Evolutionary conservation across 2,113 vertebrate species (phyloP), one percentile per base, ranked within the genome.

Genomic region (Ardeotis arabs): DNA sequence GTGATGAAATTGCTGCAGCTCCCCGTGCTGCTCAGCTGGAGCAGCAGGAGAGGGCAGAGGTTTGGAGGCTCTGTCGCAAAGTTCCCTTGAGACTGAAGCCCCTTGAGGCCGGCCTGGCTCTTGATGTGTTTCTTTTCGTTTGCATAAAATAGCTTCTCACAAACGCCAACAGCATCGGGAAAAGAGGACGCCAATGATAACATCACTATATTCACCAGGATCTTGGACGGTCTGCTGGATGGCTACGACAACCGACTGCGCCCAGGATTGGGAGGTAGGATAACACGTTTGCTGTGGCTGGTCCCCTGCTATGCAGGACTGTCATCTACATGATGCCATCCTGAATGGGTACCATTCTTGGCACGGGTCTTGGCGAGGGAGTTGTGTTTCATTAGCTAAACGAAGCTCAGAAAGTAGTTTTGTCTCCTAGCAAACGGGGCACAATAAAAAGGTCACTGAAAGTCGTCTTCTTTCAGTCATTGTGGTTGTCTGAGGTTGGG

Each of bases 171-270:
- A 20, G 97, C 98, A 80, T 96, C 98, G 18, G 98, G 98, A 22
- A 99, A 98, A 91, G 98, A 99, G 33, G 98, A 99, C 59, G 50
- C 98, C 80, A 99, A 99, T 95, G 98, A 99, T 98, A 99, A 99
- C 96, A 99, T 99, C 93, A 99, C 99, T 3, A 98, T 99, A 94
- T 99, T 99, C 97, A 99, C 99, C 24, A 98, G 99, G 95, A 99
- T 99, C 83, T 89, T 99, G 97, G 99, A 99, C 0, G 98, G 99
- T 63, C 97, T 99, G 64, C 97, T 99, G 97, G 99, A 99, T 10
- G 99, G 99, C 67, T 99, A 99, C 0, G 99, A 99, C 98, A 99
- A 99, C 97, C 98, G 99, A 37, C 98, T 99, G 60, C 98, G 99
- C 44, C 99, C 99, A 0, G 99, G 99, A 28, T 97, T 99, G 56